Percentiles rank a stretch among this genome's conserved stretches.
These are phyloP conservation scores for Pipistrellus pipistrellus DNA, from an alignment of 2,797 vertebrate genomes.

Conservation along the genomic window DNA sequence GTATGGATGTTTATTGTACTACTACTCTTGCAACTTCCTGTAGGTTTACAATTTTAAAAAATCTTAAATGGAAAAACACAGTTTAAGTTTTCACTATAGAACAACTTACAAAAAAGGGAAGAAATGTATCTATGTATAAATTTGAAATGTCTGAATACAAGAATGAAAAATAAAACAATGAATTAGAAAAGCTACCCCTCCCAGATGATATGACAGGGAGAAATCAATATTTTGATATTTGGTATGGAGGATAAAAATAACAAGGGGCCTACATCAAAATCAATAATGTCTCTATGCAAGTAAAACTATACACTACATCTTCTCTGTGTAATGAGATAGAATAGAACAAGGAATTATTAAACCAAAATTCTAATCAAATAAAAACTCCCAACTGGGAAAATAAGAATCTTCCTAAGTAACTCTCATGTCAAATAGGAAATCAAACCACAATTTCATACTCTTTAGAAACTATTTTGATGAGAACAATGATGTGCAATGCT, in stretches of 20 bases:
- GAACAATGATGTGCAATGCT: slow-evolving; percentile 63
- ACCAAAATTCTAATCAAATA: slow-evolving; percentile 58
- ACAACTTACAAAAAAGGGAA: not conserved
- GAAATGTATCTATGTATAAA: not conserved
- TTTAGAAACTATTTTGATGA: slow-evolving; percentile 62
- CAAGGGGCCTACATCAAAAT: slow-evolving; percentile 10
- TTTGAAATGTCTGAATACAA: not conserved
- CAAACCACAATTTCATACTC: slow-evolving; percentile 56
- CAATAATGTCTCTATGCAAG: not conserved
- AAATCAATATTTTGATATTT: slow-evolving; percentile 11
- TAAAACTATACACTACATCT: not conserved
- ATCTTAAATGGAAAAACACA: not conserved
- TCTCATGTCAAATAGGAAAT: slow-evolving; percentile 67
- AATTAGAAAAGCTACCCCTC: slow-evolving; percentile 16
- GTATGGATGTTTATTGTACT: not conserved
- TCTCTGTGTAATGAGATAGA: not conserved
- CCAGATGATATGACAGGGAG: slow-evolving; percentile 3
- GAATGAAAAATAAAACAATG: slow-evolving; percentile 23
- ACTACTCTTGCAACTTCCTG: not conserved
- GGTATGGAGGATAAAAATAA: not conserved
- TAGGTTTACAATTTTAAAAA: not conserved
- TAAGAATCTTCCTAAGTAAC: slow-evolving; percentile 62
- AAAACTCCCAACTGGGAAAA: slow-evolving; percentile 49
- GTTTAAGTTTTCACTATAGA: slow-evolving; percentile 18
- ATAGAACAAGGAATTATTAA: slow-evolving; percentile 55